These are phyloP conservation scores for Eugnorisma glareosa DNA, from an alignment of 2,888 invertebrate species.

Conservation along the genomic window DNA sequence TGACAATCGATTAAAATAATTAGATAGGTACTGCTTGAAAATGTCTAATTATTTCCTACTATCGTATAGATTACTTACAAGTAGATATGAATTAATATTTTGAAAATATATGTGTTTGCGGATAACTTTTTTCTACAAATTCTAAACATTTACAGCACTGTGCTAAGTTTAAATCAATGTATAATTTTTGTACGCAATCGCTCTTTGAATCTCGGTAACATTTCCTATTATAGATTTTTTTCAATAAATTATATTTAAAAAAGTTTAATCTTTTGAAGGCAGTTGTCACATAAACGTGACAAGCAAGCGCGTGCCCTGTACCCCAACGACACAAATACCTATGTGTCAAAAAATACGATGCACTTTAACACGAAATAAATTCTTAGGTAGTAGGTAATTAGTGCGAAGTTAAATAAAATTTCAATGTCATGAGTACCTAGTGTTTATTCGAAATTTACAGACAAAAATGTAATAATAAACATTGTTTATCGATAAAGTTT, in stretches of 20 bases:
- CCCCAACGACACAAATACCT: no score
- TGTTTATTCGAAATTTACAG: no score
- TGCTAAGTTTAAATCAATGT: neutral
- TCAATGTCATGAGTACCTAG: no score
- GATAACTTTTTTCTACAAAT: neutral
- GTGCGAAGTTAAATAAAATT: no score
- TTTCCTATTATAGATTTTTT: neutral
- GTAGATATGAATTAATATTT: conserved; percentile 3
- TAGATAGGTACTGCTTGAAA: conserved; percentile 22
- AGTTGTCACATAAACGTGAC: no score
- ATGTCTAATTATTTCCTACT: neutral
- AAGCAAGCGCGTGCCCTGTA: no score
- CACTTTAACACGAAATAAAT: no score
- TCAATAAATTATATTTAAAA: neutral
- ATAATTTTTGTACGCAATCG: neutral
- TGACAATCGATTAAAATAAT: conserved; percentile 35
- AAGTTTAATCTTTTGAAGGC: no score
- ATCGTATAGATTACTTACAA: neutral
- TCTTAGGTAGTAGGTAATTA: no score
- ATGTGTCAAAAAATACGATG: no score
- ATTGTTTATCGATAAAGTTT: no score
- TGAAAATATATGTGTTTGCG: neutral
- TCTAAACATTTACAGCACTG: neutral
- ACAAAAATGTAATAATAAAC: no score
- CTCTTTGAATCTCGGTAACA: neutral